Evolutionary conservation across 2,797 vertebrate species (phyloP).

Genomic region (Enteromius radiatus): DNA sequence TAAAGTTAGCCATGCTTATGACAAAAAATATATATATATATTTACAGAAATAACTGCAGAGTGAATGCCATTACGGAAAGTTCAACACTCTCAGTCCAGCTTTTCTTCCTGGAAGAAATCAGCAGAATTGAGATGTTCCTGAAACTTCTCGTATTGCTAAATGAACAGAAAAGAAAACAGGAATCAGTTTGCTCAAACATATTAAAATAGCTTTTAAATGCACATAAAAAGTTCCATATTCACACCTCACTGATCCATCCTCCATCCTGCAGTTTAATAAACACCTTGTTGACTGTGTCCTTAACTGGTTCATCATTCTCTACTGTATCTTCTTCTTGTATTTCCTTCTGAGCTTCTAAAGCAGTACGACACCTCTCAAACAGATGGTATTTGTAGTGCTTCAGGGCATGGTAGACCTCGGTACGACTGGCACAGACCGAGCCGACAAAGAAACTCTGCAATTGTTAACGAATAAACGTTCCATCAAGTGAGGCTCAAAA

Average conservation of each 20-base stretch:
- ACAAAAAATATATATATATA: neutral
- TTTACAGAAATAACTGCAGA: conserved; percentile 17
- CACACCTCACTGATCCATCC: conserved; percentile 82
- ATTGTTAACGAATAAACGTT: conserved; percentile 55
- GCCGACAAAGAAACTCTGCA: conserved; percentile 79
- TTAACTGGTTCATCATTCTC: conserved; percentile 75
- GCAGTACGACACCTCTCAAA: conserved; percentile 74
- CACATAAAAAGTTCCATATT: conserved; percentile 13
- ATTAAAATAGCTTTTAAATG: neutral
- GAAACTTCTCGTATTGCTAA: conserved; percentile 78
- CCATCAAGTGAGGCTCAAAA: neutral
- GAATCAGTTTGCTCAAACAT: neutral
- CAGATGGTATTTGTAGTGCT: conserved; percentile 86
- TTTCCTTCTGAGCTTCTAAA: conserved; percentile 58
- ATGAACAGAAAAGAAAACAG: conserved; percentile 43
- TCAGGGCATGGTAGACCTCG: conserved; percentile 81
- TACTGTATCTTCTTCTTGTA: conserved; percentile 41
- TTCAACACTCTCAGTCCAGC: conserved; percentile 70
- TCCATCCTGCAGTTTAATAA: conserved; percentile 68
- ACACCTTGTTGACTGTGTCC: conserved; percentile 78
- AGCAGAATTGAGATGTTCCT: conserved; percentile 75
- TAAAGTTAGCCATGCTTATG: conserved; percentile 28
- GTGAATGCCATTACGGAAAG: neutral
- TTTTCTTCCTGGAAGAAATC: conserved; percentile 86
- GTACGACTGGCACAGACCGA: conserved; percentile 79